phyloP scores from a whole-genome alignment of 2,113 vertebrate genomes.

The Marcusenius ussheri region DNA sequence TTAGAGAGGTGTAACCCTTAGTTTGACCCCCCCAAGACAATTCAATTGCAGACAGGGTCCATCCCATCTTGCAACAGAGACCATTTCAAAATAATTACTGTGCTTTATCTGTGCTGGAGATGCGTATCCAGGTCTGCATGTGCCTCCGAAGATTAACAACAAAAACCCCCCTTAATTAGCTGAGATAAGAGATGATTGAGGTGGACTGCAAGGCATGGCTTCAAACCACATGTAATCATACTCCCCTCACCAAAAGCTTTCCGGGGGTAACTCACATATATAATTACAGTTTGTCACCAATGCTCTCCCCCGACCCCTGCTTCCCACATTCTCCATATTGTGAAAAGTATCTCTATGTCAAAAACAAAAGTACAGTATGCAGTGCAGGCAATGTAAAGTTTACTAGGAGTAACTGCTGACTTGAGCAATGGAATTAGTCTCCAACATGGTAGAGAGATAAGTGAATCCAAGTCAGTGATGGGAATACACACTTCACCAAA shows the following conservation, averaged over 20 bases:
- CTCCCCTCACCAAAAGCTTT: neutral
- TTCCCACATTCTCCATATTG: neutral
- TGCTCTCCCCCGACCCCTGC: neutral
- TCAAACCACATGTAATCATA: neutral
- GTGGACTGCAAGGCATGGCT: neutral
- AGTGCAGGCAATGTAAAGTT: neutral
- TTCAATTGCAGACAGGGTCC: constrained; percentile 28
- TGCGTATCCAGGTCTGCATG: constrained; percentile 30
- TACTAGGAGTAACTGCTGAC: neutral
- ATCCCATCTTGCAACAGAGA: constrained; percentile 31
- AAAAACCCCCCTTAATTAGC: constrained; percentile 36
- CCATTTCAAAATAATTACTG: constrained; percentile 25
- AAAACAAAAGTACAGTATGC: neutral
- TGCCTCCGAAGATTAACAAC: constrained; percentile 38
- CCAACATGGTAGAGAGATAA: constrained; percentile 12
- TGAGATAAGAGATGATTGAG: constrained; percentile 28
- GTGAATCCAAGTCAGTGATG: neutral
- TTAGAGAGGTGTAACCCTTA: constrained; percentile 9
- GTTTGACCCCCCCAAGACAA: constrained; percentile 24
- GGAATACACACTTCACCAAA: neutral
- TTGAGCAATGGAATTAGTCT: neutral
- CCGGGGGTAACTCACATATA: neutral
- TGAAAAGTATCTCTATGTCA: neutral
- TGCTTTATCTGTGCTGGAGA: constrained; percentile 40
- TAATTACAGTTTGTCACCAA: neutral